phyloP scores from a whole-genome alignment of 1,140 invertebrate genomes.

The Drosophila kohkoa region DNA sequence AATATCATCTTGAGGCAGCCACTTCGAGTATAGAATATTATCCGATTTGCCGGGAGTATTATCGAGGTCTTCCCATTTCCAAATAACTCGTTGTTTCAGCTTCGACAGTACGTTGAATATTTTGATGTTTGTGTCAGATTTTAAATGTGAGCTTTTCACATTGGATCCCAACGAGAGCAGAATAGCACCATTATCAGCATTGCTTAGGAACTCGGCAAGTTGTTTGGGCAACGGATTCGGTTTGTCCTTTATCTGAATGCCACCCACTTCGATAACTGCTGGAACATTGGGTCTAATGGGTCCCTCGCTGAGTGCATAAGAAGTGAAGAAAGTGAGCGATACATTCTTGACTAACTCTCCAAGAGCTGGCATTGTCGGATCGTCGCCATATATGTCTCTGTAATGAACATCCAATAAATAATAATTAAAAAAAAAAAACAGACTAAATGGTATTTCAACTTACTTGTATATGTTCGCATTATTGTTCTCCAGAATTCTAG shows the following conservation, averaged over 20 bases:
- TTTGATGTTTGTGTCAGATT: conserved; percentile 32
- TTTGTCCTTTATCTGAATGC: conserved; percentile 78
- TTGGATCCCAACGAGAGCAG: conserved; percentile 87
- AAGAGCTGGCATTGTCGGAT: conserved; percentile 38
- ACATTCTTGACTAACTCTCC: conserved; percentile 56
- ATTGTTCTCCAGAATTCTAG: conserved; percentile 26
- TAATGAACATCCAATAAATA: neutral
- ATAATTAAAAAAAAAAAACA: neutral
- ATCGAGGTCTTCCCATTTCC: too few relatives aligned
- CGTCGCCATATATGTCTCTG: conserved; percentile 51
- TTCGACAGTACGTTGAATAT: too few relatives aligned
- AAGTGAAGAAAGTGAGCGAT: conserved; percentile 55
- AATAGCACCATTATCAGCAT: conserved; percentile 75
- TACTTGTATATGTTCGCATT: conserved; percentile 48
- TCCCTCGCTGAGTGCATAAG: conserved; percentile 59
- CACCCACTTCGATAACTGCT: conserved; percentile 79
- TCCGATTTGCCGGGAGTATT: too few relatives aligned
- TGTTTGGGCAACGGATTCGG: conserved; percentile 65
- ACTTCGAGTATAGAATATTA: too few relatives aligned
- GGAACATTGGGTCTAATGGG: conserved; percentile 73
- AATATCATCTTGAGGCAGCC: too few relatives aligned
- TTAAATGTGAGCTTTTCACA: conserved; percentile 82
- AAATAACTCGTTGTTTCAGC: too few relatives aligned
- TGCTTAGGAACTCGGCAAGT: conserved; percentile 51
- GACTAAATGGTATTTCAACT: neutral